These are phyloP conservation scores for Hyles vespertilio DNA, from an alignment of 1,140 invertebrate species.

Conservation along the genomic window DNA sequence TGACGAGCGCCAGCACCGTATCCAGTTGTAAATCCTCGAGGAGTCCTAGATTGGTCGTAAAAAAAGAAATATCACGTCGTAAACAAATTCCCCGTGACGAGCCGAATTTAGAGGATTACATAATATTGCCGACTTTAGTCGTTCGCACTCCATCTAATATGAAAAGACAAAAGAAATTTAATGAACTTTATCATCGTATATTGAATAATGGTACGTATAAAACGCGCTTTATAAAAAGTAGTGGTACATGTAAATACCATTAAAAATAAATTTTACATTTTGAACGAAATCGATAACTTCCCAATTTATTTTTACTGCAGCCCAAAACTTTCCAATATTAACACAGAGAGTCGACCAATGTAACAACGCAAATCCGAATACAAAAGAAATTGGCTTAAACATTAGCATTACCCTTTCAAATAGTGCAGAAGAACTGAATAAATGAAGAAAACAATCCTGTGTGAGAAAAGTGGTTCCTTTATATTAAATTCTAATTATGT, in stretches of 20 bases:
- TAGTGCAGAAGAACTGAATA: conserved; percentile 28
- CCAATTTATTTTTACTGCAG: conserved; percentile 29
- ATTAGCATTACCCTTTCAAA: conserved; percentile 46
- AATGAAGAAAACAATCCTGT: neutral
- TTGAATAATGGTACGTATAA: conserved; percentile 38
- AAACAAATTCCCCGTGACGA: conserved; percentile 41
- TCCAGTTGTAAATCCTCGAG: conserved; percentile 32
- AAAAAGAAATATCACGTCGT: conserved; percentile 47
- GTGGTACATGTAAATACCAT: no score
- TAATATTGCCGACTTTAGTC: conserved; percentile 63
- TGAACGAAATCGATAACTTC: no score
- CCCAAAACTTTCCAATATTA: conserved; percentile 14
- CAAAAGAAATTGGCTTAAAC: conserved; percentile 53
- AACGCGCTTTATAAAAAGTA: no score
- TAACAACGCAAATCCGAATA: conserved; percentile 20
- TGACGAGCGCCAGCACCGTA: conserved; percentile 40
- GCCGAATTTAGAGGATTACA: conserved; percentile 59
- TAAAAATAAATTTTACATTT: no score
- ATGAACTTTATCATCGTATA: conserved; percentile 63
- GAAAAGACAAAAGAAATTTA: conserved; percentile 63
- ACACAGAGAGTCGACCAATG: conserved; percentile 9
- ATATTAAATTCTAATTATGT: no score
- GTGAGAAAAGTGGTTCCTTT: no score
- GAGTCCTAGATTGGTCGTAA: conserved; percentile 48
- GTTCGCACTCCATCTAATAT: conserved; percentile 67